Evolutionary conservation across 30 jellyfish, hydroid and myxozoan genomes (phyloP).

Genomic region (Chrysaora quinquecirrha): DNA sequence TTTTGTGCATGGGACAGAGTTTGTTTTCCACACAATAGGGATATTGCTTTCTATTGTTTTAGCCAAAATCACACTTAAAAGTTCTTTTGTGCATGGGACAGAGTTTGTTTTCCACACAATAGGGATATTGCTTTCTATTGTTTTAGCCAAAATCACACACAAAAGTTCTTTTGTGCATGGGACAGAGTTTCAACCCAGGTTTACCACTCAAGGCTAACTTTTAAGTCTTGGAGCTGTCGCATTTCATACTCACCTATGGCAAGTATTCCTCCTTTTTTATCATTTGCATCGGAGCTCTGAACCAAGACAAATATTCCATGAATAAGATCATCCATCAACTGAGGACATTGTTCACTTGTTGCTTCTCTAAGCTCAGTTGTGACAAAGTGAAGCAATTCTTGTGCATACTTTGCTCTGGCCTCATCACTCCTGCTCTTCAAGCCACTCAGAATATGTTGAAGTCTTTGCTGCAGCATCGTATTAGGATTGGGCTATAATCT

Average conservation of each 20-base stretch:
- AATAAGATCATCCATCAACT: slow-evolving; percentile 82
- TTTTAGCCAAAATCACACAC: no score
- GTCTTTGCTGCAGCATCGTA: slow-evolving; percentile 80
- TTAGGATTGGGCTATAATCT: not conserved
- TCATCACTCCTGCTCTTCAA: slow-evolving; percentile 84
- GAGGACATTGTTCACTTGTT: slow-evolving; percentile 76
- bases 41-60: no score
- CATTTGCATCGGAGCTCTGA: slow-evolving; percentile 87
- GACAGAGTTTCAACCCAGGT: no score
- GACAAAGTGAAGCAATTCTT: slow-evolving; percentile 86
- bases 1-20: no score
- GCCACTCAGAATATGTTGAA: slow-evolving; percentile 80
- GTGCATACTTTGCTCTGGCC: slow-evolving; percentile 70
- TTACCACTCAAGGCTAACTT: no score
- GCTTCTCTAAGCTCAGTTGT: slow-evolving; percentile 96
- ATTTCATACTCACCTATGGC: slow-evolving; percentile 86
- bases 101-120: no score
- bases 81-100: no score
- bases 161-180: no score
- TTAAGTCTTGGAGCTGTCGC: no score
- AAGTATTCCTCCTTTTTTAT: slow-evolving; percentile 88
- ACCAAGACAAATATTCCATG: slow-evolving; percentile 80
- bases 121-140: no score
- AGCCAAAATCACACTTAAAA: no score
- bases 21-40: no score